Base-by-base conservation (phyloP, 2,113 vertebrate genomes). In the Zeus faber region DNA sequence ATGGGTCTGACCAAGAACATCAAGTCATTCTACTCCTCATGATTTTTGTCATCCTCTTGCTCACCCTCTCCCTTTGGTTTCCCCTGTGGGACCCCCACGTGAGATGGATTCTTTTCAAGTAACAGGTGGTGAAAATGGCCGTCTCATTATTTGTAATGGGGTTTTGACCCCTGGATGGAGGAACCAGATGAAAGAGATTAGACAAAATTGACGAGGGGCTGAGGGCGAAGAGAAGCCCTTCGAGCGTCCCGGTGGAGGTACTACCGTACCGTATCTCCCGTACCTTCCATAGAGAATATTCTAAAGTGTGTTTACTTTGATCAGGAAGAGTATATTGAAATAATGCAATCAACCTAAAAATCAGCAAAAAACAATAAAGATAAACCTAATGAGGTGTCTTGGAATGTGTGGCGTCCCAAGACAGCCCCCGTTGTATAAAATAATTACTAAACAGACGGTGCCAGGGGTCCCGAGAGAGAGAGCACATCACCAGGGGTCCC, bases 111-210 rank as follows among this genome's bases (percentile, higher is more conserved):
- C 72, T 86, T 82, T 84, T 80, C 74, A 77, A 76, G 78, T 76
- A 74, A 83, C 78, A 79, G 57, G 50, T 61, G 23, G 67, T 43
- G 70, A 67, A 84, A 86, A 84, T 76, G 62, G 66, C 74, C 72
- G 68, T 76, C 80, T 84, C 81, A 81, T 86, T 86, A 86, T 80
- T 83, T 86, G 81, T 84, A 84, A 86, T 84, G 71, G 77, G 6
- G 70, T 71, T 80, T 73, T 63, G 43, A 74, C 54, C 53, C 50
- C 67, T n/a, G 58, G 62, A 44, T 47, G 66, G 62, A n/a, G 25
- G 35, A 61, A 56, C 1, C 16, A 48, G 68, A 73, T 65, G 65
- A 70, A 76, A 72, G 48, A 16, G 40, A n/a, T n/a, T n/a, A n/a
- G n/a, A n/a, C n/a, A 69, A 64, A 71, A 66, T 63, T 59, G 48